A percentile compares a stretch with the other conserved stretches of the same genome.
Conservation (phyloP, 2,888 invertebrate species). For the Dicycla oo region DNA sequence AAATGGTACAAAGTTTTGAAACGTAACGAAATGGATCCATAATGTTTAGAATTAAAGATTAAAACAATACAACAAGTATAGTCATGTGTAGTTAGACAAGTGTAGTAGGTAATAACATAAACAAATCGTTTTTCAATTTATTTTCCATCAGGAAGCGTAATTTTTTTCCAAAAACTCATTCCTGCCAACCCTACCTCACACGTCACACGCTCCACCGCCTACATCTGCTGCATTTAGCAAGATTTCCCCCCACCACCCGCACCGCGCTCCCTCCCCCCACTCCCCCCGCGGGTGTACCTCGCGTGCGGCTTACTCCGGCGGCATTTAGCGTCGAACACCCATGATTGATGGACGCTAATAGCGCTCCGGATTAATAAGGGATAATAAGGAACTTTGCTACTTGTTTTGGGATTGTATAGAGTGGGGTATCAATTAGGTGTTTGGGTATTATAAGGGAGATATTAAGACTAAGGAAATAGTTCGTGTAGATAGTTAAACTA, state of each 20-base stretch:
- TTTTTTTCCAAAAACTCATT: background rate
- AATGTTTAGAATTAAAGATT: too few species aligned
- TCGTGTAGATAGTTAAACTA: background rate
- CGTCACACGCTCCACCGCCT: slow-evolving; percentile 75
- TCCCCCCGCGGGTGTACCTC: slow-evolving; percentile 26
- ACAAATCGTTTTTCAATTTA: too few species aligned
- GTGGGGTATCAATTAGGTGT: slow-evolving; percentile 35
- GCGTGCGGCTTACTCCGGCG: slow-evolving; percentile 45
- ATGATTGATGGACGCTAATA: slow-evolving; percentile 80
- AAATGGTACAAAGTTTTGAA: too few species aligned
- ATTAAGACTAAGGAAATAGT: slow-evolving; percentile 5
- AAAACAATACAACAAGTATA: too few species aligned
- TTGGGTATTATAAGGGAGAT: background rate
- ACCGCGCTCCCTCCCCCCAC: background rate
- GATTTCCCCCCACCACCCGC: slow-evolving; percentile 45
- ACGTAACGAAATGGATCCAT: too few species aligned
- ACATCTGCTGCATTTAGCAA: slow-evolving; percentile 68
- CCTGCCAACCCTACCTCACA: slow-evolving; percentile 58
- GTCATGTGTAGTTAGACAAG: too few species aligned
- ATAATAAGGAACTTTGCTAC: slow-evolving; percentile 30
- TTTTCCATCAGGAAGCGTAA: too few species aligned
- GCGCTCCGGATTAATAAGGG: slow-evolving; percentile 67
- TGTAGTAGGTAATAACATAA: too few species aligned
- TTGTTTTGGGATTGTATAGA: slow-evolving; percentile 20
- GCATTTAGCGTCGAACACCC: slow-evolving; percentile 64